Evolutionary conservation across 2,113 vertebrate species (phyloP), one percentile per base, ranked within the genome.

Genomic region (Myiopsitta monachus): DNA sequence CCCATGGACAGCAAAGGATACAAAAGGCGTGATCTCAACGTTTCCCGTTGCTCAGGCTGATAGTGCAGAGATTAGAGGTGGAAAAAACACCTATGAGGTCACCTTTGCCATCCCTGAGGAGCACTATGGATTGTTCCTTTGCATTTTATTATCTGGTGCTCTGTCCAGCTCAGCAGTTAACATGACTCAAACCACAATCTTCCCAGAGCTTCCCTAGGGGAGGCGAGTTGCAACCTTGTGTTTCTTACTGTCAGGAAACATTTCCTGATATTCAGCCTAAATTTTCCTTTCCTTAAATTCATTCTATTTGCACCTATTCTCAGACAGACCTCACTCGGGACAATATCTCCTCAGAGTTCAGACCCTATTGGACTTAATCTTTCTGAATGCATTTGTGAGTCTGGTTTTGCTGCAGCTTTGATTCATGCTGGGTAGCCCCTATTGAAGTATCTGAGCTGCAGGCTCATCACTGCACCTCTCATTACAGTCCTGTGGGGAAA

Each of bases 51-150:
- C 80, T 82, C 72, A 72, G 80, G 33, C 73, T 8, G 91, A 55
- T 33, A 74, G 11, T 1, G 1, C 69, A 79, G 81, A 89, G 84
- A 41, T 87, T 67, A 64, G 74, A 61, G 88, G 61, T 94, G 96
- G 91, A 95, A 97, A 95, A 78, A 97, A 90, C 86, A 84, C 77
- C 92, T 88, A 63, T 96, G 96, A 97, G 93, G 73, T 97, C 94
- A 95, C 39, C 79, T 57, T 46, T 51, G 68, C 15, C 14, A 49
- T 30, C 95, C 72, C 83, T 0, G 0, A 51, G 69, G 96, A 91
- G 80, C 85, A 55, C 68, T 79, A 27, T 2, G 0, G 39, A 57
- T 55, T 91, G 83, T 96, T 87, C 63, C 76, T 73, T 84, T 57
- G 43, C 77, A 69, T 87, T 92, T 89, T 79, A 69, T 94, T 90